Evolutionary conservation across 1,140 invertebrate genomes (phyloP), one percentile per base, ranked within the genome.

Genomic region (Gerris buenoi): DNA sequence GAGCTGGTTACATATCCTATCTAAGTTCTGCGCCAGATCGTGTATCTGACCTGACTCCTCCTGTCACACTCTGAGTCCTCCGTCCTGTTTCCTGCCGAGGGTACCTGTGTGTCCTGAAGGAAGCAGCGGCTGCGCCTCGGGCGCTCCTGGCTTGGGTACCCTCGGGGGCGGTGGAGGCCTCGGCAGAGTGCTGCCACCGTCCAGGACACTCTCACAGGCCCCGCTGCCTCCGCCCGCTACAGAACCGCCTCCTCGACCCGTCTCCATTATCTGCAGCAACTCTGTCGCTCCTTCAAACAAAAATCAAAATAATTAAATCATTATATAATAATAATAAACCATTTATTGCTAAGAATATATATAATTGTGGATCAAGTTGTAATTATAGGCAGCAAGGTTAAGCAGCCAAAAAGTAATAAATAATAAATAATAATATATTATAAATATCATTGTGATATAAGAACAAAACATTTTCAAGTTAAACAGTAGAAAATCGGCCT

Each of bases 61-160:
- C 33, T 72, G 73, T 74, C 73, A 74, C 69, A 74, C 73, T 28
- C 71, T 65, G 14, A 74, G 63, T 14, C 72, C 71, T 22, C 72
- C 71, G 23, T 67, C 66, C 5, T 60, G 65, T 26, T 67, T 69
- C 28, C 68, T 56, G 29, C 68, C 68, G 3, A 69, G 63, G 2
- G 68, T 69, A 25, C 58, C 65, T 2, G 64, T 66, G 64, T 61
- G 63, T 67, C 33, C 33, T 29, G 62, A 68, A 18, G 71, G 68
- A 10, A 72, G 72, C 0, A 72, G 71, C 3, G 73, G 72, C 27
- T 72, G 73, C 0, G 72, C 67, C 62, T 73, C 70, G n/a, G 71
- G 57, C 63, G 33, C 56, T 18, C 33, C 33, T 10, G 67, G 68
- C n/a, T 57, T 65, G 10, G 56, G 70, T 18, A 33, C 70, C 57